phyloP scores from a whole-genome alignment of 2,797 vertebrate species.

The Jordanella pulchra region DNA sequence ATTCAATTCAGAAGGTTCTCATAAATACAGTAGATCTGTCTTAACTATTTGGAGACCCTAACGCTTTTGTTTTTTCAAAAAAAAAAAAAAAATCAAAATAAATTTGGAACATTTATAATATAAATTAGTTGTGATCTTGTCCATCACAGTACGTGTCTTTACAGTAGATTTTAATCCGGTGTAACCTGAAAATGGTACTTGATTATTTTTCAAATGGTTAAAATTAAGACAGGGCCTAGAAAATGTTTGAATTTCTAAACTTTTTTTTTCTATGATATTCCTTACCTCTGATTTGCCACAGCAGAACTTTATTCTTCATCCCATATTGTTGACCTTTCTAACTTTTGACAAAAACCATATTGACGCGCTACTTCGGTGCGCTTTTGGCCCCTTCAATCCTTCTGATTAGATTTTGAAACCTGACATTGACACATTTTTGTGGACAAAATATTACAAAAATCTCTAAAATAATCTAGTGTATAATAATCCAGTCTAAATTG shows the following conservation, averaged over 20 bases:
- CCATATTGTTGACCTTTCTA: background rate
- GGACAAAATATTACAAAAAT: background rate
- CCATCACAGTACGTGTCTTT: background rate
- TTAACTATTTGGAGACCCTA: slow-evolving; percentile 16
- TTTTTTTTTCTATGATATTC: background rate
- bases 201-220: background rate
- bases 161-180: background rate
- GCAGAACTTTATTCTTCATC: background rate
- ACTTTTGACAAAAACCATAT: background rate
- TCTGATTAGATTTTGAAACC: background rate
- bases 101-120: slow-evolving; percentile 4
- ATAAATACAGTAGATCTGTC: slow-evolving; percentile 15
- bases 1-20: slow-evolving; percentile 26
- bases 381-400: background rate
- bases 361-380: background rate
- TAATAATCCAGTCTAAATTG: background rate
- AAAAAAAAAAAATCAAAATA: background rate
- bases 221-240: background rate
- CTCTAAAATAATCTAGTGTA: background rate
- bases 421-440: background rate
- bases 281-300: background rate
- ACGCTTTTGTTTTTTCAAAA: slow-evolving; percentile 1
- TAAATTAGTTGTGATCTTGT: background rate
- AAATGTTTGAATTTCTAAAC: background rate
- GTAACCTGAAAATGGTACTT: too few relatives aligned